Base-by-base conservation (phyloP, 2,797 vertebrate species). In the Merluccius polli region DNA sequence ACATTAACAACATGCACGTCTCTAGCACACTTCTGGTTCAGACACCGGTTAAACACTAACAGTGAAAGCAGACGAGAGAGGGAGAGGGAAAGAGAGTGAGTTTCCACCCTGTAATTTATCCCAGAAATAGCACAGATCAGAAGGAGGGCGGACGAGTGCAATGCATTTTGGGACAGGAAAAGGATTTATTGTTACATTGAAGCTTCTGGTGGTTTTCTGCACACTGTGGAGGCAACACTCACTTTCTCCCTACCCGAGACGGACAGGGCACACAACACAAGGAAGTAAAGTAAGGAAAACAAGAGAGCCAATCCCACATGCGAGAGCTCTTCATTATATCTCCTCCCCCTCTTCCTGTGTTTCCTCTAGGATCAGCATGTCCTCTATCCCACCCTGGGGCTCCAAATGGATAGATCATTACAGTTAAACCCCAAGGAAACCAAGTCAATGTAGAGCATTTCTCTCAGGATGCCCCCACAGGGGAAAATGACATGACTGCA, bases 301-400 rank as follows among this genome's bases (percentile, higher is more conserved):
- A 31, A 73, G 70, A 38, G 12, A 77, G 32, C 59, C 44, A 44
- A 32, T 13, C 38, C 76, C 63, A 73, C 29, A 30, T 59, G 30
- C 31, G 59, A 70, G 52, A 29, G 63, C 68, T 29, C 35, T 33
- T 32, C 18, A 16, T n/a, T 27, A 59, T 24, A 11, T 38, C 68
- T 71, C 69, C 73, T 74, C 68, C 73, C 69, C 69, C 48, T 65
- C 77, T 78, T 75, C 77, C 73, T 74, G 77, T 76, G 41, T 27
- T 71, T 6, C 18, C 33, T 35, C 41, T 11, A 21, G 48, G 73
- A 16, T 48, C 27, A 33, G 71, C 52, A 72, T 21, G 70, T 72
- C 31, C 44, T 63, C 48, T 15, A n/a, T 0, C 21, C 32, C 41
- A 15, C 27, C 38, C 74, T 24, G 31, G 31, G 52, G 65, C 52